Percentiles rank a stretch among this genome's conserved stretches.
Conservation (phyloP, 2,113 vertebrate species). For the Oplegnathus fasciatus region DNA sequence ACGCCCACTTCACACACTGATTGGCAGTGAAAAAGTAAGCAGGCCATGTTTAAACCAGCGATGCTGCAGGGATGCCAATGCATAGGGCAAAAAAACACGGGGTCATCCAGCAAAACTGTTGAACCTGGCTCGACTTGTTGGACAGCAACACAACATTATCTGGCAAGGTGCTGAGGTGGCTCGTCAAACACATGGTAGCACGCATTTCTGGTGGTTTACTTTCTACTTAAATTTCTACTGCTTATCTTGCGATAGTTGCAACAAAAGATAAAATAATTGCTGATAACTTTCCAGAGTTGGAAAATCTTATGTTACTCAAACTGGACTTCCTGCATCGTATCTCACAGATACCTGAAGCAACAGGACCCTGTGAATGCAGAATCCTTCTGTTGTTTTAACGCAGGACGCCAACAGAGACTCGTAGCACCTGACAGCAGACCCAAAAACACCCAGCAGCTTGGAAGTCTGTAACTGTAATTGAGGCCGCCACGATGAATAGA, state of each 20-base stretch:
- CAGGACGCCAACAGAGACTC: background rate
- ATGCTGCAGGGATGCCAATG: too few relatives aligned
- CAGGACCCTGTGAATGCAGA: background rate
- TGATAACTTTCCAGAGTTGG: too few relatives aligned
- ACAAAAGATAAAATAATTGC: background rate
- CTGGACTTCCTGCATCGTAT: background rate
- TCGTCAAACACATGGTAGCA: background rate
- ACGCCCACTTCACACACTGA: background rate
- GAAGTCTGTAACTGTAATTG: slow-evolving; percentile 43
- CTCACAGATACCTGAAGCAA: slow-evolving; percentile 4
- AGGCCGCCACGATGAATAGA: slow-evolving; percentile 17
- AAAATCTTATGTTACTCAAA: background rate
- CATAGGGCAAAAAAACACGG: background rate
- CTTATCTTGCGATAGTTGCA: background rate
- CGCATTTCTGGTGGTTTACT: background rate
- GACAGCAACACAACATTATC: background rate
- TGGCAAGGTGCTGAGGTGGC: background rate
- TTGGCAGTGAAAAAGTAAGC: background rate
- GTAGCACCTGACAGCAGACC: slow-evolving; percentile 1
- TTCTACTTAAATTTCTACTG: background rate
- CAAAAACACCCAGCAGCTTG: slow-evolving; percentile 19
- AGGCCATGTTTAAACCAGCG: background rate
- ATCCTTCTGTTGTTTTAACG: background rate
- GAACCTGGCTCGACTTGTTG: background rate
- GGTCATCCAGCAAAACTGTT: background rate